Evolutionary conservation across 2,888 invertebrate genomes (phyloP).

Genomic region (Drosophila merina): DNA sequence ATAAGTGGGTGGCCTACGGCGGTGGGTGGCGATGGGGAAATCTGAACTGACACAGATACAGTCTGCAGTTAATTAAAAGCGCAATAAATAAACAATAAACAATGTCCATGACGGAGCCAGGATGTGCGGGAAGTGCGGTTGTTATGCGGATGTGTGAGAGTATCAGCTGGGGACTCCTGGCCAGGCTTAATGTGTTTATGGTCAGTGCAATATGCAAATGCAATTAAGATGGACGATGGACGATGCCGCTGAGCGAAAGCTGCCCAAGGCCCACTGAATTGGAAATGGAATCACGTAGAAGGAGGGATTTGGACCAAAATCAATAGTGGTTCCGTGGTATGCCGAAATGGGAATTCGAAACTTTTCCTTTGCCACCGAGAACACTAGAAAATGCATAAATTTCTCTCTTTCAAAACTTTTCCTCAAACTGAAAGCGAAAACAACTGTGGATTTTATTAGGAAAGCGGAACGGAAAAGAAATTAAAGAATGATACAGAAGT

Average conservation of each 20-base stretch:
- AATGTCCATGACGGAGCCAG: conserved; percentile 25
- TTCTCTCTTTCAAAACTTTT: conserved; percentile 3
- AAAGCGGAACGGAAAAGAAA: conserved; percentile 16
- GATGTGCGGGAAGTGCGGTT: conserved; percentile 12
- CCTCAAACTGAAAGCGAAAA: not conserved
- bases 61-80: conserved; percentile 45
- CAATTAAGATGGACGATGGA: conserved; percentile 60
- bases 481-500: conserved; percentile 38
- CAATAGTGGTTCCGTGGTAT: conserved; percentile 17
- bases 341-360: conserved; percentile 1
- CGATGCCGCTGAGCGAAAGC: conserved; percentile 24
- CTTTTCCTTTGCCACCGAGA: conserved; percentile 6
- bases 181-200: conserved; percentile 54
- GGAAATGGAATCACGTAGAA: conserved; percentile 28
- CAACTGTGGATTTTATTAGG: conserved; percentile 13
- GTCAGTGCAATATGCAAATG: conserved; percentile 66
- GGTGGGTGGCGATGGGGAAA: conserved; percentile 2
- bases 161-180: conserved; percentile 11
- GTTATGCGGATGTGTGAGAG: conserved; percentile 7
- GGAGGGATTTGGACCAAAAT: conserved; percentile 19
- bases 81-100: conserved; percentile 46
- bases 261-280: conserved; percentile 12
- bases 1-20: conserved; percentile 8
- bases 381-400: conserved; percentile 2
- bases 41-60: conserved; percentile 27